These are phyloP conservation scores for Leptogaster cylindrica DNA, from an alignment of 2,888 invertebrate species.

Conservation along the genomic window DNA sequence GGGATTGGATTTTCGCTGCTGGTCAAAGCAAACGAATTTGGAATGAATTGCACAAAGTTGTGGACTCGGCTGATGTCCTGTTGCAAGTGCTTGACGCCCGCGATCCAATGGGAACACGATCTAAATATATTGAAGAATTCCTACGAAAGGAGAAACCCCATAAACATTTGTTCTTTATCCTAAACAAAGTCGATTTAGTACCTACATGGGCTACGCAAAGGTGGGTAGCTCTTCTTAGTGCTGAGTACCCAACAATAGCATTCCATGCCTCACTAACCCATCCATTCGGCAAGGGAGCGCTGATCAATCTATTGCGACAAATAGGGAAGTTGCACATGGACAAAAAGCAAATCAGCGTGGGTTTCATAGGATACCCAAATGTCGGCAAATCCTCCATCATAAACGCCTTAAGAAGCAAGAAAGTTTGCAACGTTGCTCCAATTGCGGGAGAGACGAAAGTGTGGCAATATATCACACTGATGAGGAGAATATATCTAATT, in stretches of 20 bases:
- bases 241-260: conserved; percentile 96
- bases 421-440: conserved; percentile 98
- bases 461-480: conserved; percentile 99
- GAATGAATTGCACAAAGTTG: conserved; percentile 98
- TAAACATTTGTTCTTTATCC: conserved; percentile 95
- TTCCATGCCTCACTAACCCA: conserved; percentile 99
- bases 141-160: conserved; percentile 93
- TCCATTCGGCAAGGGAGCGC: conserved; percentile 96
- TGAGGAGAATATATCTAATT: conserved; percentile 95
- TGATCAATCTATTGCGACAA: conserved; percentile 94
- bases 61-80: conserved; percentile 97
- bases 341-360: conserved; percentile 98
- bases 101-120: conserved; percentile 96
- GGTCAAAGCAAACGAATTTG: conserved; percentile 97
- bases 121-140: conserved; percentile 90
- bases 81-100: conserved; percentile 96
- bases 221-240: conserved; percentile 94
- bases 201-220: conserved; percentile 98
- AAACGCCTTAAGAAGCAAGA: conserved; percentile 92
- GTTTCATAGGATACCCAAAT: conserved; percentile 99
- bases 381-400: conserved; percentile 98
- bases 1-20: conserved; percentile 94
- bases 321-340: conserved; percentile 94
- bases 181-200: conserved; percentile 96
- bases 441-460: conserved; percentile 98